Conservation (phyloP, 2,797 vertebrate species). For the Coreius guichenoti region DNA sequence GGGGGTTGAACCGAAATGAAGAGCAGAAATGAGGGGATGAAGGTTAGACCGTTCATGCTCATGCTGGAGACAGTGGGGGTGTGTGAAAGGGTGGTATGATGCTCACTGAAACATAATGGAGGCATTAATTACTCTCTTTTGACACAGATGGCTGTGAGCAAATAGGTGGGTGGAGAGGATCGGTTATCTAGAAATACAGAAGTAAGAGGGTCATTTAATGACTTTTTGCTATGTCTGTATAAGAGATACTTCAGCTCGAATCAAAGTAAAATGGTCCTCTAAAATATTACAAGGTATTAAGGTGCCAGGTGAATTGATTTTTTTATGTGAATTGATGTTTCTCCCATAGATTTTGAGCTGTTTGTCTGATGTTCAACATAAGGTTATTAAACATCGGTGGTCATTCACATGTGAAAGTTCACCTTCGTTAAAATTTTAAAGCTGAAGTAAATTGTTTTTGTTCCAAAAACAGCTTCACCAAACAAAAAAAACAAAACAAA, state of each 20-base stretch:
- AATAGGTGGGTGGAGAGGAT: slow-evolving; percentile 61
- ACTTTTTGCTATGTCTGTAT: slow-evolving; percentile 9
- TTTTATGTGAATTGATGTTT: background rate
- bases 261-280: background rate
- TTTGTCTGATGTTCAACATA: background rate
- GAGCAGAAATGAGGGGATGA: slow-evolving; percentile 24
- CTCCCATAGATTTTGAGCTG: background rate
- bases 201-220: background rate
- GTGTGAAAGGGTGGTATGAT: slow-evolving; percentile 70
- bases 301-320: background rate
- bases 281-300: background rate
- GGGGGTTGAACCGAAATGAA: background rate
- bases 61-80: slow-evolving; percentile 56
- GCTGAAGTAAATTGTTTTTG: background rate
- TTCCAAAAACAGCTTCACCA: background rate
- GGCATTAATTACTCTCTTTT: slow-evolving; percentile 78
- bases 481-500: background rate
- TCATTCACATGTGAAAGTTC: background rate
- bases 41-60: background rate
- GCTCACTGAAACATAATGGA: slow-evolving; percentile 77
- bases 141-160: slow-evolving; percentile 70
- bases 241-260: background rate
- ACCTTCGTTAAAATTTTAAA: background rate
- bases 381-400: background rate
- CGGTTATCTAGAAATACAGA: slow-evolving; percentile 38